These are phyloP conservation scores for Lasioglossum pauxillum DNA, from an alignment of 2,888 invertebrate species.

Conservation along the genomic window DNA sequence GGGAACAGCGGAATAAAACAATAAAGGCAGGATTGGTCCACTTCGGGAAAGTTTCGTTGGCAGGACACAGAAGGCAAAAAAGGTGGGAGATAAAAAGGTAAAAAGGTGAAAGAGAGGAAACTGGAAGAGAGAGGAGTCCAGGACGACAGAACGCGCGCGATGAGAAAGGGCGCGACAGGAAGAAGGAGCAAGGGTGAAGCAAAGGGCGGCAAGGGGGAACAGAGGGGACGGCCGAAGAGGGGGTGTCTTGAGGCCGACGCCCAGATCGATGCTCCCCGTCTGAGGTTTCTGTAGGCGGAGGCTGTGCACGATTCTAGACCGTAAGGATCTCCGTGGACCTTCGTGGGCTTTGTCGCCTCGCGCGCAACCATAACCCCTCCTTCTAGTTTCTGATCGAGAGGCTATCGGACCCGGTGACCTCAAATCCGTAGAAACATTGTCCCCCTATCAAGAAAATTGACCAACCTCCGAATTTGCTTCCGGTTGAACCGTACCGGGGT, in stretches of 20 bases:
- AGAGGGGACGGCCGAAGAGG: conserved; percentile 46
- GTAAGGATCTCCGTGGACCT: conserved; percentile 58
- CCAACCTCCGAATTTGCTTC: not conserved
- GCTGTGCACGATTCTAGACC: conserved; percentile 73
- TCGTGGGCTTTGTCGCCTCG: conserved; percentile 21
- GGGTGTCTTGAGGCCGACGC: conserved; percentile 81
- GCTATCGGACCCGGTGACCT: conserved; percentile 28
- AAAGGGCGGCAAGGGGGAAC: not conserved
- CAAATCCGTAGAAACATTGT: conserved; percentile 24
- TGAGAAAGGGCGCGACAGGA: conserved; percentile 32
- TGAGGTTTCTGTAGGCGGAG: conserved; percentile 80
- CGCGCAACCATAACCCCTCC: conserved; percentile 2
- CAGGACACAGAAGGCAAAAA: conserved; percentile 36
- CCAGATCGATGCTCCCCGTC: conserved; percentile 83
- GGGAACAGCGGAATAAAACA: conserved; percentile 53
- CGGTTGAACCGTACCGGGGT: not conserved
- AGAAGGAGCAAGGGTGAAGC: conserved; percentile 7
- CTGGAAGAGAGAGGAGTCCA: not conserved
- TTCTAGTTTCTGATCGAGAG: conserved; percentile 36
- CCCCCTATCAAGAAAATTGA: not conserved
- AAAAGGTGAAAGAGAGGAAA: not conserved
- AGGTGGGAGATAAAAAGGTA: conserved; percentile 9
- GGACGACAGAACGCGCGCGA: conserved; percentile 40
- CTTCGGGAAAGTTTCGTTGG: conserved; percentile 52
- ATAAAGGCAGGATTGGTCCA: conserved; percentile 60